Base-by-base conservation (phyloP, 2,113 vertebrate species). In the Scatophagus argus region DNA sequence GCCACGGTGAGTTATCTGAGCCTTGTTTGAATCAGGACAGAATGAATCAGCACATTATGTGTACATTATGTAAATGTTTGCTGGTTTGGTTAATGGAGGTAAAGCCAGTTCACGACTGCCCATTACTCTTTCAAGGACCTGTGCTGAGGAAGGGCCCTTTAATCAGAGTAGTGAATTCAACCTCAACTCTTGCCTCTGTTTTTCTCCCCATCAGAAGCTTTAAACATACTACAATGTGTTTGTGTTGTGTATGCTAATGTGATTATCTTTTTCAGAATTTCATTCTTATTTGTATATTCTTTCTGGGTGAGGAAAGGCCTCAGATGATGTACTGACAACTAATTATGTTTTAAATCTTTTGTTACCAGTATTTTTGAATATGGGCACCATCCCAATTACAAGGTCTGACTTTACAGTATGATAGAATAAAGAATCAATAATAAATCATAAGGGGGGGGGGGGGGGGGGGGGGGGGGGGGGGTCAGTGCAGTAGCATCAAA, bases 21-120 rank as follows among this genome's bases (percentile, higher is more conserved):
- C 69, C 84, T 85, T 83, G 87, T 91, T 89, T 86, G 85, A 88
- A 90, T 90, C 78, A 78, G 78, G 74, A 90, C 83, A 69, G 83
- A 89, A 80, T 89, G 87, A 92, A 91, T 92, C 91, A 91, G 88
- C 83, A 87, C 89, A 88, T 91, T 89, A 90, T 89, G 85, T 90
- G 89, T 90, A 89, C 88, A 93, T 93, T 93, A 92, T 93, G 90
- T 91, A 93, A 93, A 94, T 93, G 79, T 91, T 89, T 89, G 86
- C 82, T 74, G 60, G 72, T 84, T 76, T 91, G 83, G 75, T 91
- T 93, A 92, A 93, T 93, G 91, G 84, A 89, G 85, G 92, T 87
- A 91, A 87, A 76, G 88, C 82, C 83, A 70, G 87, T 87, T 91
- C 86, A 79, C 56, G 87, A 87, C 87, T 89, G 85, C 64, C 85